A percentile compares a stretch with the other conserved stretches of the same genome.
These are phyloP conservation scores for Cephus spinipes DNA, from an alignment of 2,888 invertebrate genomes.

Conservation along the genomic window DNA sequence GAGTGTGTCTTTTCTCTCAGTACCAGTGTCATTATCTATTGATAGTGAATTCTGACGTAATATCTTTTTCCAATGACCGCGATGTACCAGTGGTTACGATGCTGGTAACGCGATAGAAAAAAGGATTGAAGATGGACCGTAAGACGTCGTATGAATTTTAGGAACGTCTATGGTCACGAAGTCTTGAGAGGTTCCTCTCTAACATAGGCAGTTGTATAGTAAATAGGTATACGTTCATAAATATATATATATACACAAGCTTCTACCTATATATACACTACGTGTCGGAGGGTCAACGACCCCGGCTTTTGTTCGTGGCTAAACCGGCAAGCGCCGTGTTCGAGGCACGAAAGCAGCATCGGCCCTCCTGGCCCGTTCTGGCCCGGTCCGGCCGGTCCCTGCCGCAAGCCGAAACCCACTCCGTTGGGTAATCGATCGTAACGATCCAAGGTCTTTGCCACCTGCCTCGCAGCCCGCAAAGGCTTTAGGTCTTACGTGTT, in stretches of 20 bases:
- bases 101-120: neutral
- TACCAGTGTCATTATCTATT: neutral
- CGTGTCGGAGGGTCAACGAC: conserved; percentile 27
- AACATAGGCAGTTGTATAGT: neutral
- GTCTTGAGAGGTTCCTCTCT: neutral
- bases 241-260: neutral
- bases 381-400: conserved; percentile 7
- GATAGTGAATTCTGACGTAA: neutral
- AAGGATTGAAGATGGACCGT: conserved; percentile 1
- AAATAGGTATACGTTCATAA: neutral
- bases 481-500: neutral
- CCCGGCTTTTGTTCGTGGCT: conserved; percentile 57
- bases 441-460: conserved; percentile 58
- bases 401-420: conserved; percentile 37
- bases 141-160: neutral
- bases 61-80: neutral
- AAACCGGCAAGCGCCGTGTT: conserved; percentile 38
- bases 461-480: conserved; percentile 40
- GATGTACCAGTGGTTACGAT: neutral
- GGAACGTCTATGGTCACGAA: neutral
- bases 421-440: conserved; percentile 57
- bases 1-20: neutral
- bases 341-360: conserved; percentile 4
- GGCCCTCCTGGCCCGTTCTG: conserved; percentile 12
- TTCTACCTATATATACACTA: neutral